Percentiles rank a stretch among this genome's conserved stretches.
Conservation (phyloP, 2,797 vertebrate species). For the Phoxinus dragarum region DNA sequence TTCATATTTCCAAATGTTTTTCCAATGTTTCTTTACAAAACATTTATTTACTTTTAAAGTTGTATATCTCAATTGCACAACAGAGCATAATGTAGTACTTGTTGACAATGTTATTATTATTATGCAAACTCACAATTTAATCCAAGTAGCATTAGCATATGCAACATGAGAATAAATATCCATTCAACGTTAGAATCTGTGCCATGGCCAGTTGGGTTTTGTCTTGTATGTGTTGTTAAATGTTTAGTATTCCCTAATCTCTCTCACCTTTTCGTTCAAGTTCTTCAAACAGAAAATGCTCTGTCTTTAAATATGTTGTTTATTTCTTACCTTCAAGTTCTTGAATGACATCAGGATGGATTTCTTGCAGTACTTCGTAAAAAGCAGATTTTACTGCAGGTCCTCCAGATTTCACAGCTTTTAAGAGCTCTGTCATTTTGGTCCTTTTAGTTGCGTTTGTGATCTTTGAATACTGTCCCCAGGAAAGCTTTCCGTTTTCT, state of each 20-base stretch:
- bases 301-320: neutral
- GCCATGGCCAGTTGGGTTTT: neutral
- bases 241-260: neutral
- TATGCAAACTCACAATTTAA: neutral
- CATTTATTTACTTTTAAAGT: neutral
- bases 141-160: neutral
- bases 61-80: neutral
- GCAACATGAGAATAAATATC: neutral
- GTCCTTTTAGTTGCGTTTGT: fast-evolving
- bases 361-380: neutral
- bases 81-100: neutral
- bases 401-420: neutral
- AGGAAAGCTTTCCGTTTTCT: neutral
- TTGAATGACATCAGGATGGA: neutral
- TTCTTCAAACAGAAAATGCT: neutral
- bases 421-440: neutral
- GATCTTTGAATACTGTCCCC: neutral
- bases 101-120: neutral
- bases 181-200: neutral
- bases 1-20: neutral
- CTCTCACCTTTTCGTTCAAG: neutral
- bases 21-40: neutral
- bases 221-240: neutral
- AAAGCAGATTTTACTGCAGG: constrained; percentile 12
- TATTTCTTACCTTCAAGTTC: neutral